Evolutionary conservation across 1,140 invertebrate genomes (phyloP).

Genomic region (Aporrectodea caliginosa): DNA sequence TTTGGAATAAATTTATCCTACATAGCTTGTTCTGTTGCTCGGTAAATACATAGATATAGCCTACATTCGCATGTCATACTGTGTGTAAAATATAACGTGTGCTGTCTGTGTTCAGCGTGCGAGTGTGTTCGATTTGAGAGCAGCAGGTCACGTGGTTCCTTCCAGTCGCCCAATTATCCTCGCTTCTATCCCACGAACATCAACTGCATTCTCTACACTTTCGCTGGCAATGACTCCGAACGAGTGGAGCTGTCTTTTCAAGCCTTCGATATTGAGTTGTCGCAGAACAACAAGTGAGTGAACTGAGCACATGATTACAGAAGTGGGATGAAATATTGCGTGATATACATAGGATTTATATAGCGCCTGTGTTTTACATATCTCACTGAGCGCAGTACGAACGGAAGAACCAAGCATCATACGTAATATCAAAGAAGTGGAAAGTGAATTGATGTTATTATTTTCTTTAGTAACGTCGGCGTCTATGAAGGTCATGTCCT

Average conservation of each 20-base stretch:
- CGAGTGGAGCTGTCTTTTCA: constrained; percentile 76
- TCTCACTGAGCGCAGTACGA: neutral
- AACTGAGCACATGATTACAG: neutral
- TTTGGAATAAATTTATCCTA: too few species aligned
- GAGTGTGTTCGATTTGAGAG: too few species aligned
- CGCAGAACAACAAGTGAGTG: constrained; percentile 38
- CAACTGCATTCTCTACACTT: constrained; percentile 80
- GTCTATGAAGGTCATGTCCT: too few species aligned
- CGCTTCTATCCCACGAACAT: constrained; percentile 69
- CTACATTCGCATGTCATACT: too few species aligned
- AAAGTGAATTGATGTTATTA: neutral
- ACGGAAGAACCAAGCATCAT: neutral
- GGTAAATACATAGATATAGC: too few species aligned
- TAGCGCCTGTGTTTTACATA: too few species aligned
- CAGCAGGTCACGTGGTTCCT: constrained; percentile 72
- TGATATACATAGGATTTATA: too few species aligned
- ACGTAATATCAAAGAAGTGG: neutral
- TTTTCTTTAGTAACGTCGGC: too few species aligned
- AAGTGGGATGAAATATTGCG: too few species aligned
- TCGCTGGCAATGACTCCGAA: constrained; percentile 69
- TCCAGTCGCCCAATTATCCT: constrained; percentile 78
- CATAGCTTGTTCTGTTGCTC: too few species aligned
- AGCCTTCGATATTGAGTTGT: constrained; percentile 67
- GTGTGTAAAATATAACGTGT: too few species aligned
- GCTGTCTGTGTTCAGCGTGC: too few species aligned